Conservation (phyloP, 2,113 vertebrate genomes). For the Callopanchax toddi region DNA sequence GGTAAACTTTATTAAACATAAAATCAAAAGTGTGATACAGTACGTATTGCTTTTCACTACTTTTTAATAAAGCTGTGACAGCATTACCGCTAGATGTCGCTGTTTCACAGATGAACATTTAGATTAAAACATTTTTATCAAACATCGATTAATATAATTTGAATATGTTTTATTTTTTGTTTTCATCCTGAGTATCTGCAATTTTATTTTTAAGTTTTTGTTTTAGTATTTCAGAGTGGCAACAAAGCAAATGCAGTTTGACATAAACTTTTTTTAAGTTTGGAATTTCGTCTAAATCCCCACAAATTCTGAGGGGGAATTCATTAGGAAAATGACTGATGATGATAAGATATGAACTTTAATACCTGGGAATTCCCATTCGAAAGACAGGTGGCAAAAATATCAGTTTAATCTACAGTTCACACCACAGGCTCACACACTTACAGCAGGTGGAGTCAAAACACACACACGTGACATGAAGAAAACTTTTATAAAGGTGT, state of each 20-base stretch:
- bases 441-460: constrained; percentile 51
- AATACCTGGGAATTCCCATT: constrained; percentile 1
- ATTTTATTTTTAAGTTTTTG: no score
- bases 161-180: neutral
- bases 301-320: neutral
- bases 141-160: neutral
- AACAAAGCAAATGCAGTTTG: neutral
- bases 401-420: neutral
- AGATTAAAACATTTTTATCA: neutral
- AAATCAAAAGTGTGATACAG: neutral
- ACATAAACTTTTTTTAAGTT: neutral
- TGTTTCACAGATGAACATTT: neutral
- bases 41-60: neutral
- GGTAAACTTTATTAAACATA: neutral
- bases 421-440: neutral
- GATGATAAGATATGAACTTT: neutral
- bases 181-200: no score
- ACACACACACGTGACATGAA: constrained; percentile 47
- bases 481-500: constrained; percentile 27
- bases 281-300: no score
- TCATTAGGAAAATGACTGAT: neutral
- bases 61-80: neutral
- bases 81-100: constrained; percentile 42
- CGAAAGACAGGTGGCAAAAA: no score
- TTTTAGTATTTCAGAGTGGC: no score